These are phyloP conservation scores for Pelobates fuscus DNA, from an alignment of 2,113 vertebrate genomes.

Conservation along the genomic window DNA sequence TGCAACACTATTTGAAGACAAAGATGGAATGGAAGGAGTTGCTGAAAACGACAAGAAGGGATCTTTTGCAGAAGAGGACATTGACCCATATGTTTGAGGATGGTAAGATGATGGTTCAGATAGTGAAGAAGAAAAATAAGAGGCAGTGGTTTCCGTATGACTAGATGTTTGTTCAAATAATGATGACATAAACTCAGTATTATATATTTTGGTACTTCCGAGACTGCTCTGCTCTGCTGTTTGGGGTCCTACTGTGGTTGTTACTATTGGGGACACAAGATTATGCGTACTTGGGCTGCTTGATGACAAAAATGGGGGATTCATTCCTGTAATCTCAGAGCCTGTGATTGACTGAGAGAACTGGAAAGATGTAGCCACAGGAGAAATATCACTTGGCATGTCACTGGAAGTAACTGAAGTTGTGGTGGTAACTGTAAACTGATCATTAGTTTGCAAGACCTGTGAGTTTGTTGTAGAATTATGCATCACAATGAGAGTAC, in stretches of 20 bases:
- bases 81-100: background rate
- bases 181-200: background rate
- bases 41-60: background rate
- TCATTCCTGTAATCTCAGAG: background rate
- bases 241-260: background rate
- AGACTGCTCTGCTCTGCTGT: slow-evolving; percentile 7
- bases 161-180: too few relatives aligned
- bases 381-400: slow-evolving; percentile 10
- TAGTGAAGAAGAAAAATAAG: background rate
- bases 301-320: background rate
- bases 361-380: too few relatives aligned
- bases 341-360: background rate
- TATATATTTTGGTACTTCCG: background rate
- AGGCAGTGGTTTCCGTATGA: too few relatives aligned
- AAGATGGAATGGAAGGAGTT: background rate
- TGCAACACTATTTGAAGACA: background rate
- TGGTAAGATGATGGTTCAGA: background rate
- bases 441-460: background rate
- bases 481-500: background rate
- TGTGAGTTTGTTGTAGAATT: background rate
- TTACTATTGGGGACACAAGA: background rate
- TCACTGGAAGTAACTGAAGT: background rate
- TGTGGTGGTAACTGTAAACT: background rate
- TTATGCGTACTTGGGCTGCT: background rate
- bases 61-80: background rate